Conservation (phyloP, 2,113 vertebrate genomes). For the Crypturellus undulatus region DNA sequence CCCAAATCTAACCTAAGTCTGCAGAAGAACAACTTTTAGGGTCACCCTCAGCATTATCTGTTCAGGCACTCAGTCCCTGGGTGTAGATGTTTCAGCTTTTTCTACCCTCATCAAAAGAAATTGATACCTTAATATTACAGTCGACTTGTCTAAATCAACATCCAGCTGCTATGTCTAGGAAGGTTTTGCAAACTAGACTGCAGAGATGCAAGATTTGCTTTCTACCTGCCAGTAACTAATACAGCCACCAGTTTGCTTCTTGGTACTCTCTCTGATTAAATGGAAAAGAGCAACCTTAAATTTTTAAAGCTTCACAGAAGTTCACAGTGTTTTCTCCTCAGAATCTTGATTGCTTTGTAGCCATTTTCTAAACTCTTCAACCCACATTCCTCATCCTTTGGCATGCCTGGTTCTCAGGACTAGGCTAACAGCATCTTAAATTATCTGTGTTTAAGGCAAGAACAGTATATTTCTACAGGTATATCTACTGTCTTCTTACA, state of each 20-base stretch:
- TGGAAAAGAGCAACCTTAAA: neutral
- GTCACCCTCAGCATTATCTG: neutral
- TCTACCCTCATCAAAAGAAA: neutral
- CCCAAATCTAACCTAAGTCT: neutral
- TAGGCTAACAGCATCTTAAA: neutral
- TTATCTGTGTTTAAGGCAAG: neutral
- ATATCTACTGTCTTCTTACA: neutral
- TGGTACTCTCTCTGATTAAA: neutral
- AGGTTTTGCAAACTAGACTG: neutral
- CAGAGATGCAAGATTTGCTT: neutral
- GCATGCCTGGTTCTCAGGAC: neutral
- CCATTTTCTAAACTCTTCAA: neutral
- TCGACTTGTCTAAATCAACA: neutral
- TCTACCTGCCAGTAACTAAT: neutral
- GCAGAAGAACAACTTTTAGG: neutral
- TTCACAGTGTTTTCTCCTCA: neutral
- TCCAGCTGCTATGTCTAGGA: neutral
- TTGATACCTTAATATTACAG: neutral
- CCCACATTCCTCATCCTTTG: neutral
- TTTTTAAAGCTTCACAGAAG: neutral
- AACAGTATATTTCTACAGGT: neutral
- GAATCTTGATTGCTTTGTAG: neutral
- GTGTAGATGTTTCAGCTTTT: neutral
- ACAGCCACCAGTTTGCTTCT: neutral
- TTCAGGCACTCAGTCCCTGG: neutral